These are phyloP conservation scores for Urocyon cinereoargenteus DNA, from an alignment of 2,797 vertebrate species.

Conservation along the genomic window DNA sequence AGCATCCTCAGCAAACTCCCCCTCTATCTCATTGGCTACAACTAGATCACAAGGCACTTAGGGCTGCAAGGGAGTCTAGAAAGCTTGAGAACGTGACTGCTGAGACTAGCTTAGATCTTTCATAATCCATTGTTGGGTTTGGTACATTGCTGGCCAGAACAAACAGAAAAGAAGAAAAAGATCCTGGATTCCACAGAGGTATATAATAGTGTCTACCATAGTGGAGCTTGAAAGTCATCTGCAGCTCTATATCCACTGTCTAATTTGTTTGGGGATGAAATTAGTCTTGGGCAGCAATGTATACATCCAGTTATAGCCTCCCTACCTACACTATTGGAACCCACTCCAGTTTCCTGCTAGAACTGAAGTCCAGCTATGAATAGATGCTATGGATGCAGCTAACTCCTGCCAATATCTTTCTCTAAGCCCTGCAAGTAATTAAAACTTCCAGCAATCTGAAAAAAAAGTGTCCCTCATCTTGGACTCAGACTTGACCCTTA, in stretches of 20 bases:
- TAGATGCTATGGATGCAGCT: background rate
- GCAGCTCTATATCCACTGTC: background rate
- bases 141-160: background rate
- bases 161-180: background rate
- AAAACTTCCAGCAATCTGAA: background rate
- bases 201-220: background rate
- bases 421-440: background rate
- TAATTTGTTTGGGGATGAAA: constrained; percentile 16
- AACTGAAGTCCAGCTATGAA: constrained; percentile 43
- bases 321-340: background rate
- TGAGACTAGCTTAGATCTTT: background rate
- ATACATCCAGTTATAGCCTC: background rate
- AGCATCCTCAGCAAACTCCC: background rate
- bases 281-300: constrained; percentile 3
- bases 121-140: background rate
- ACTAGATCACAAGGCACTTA: background rate
- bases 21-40: background rate
- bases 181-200: background rate
- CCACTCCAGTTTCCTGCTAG: background rate
- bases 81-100: background rate
- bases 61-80: background rate
- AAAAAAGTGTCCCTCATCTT: background rate
- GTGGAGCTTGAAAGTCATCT: background rate
- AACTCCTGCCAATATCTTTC: background rate
- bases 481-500: background rate